These are phyloP conservation scores for Platysternon megacephalum DNA, from an alignment of 2,113 vertebrate genomes.

Conservation along the genomic window DNA sequence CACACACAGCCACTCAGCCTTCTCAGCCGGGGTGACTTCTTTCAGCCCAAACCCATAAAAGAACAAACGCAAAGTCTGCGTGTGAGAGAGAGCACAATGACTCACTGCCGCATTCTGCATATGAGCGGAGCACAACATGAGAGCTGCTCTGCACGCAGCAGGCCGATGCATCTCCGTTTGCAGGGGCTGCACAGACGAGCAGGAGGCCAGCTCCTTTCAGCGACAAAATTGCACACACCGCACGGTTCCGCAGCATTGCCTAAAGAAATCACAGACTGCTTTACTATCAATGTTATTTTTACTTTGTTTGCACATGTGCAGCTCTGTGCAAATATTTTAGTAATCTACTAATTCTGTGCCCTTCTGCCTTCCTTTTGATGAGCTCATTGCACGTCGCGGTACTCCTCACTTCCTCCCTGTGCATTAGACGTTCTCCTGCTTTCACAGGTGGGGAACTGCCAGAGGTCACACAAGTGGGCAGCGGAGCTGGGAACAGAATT, in stretches of 20 bases:
- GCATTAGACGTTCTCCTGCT: not conserved
- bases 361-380: not conserved
- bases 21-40: accelerated
- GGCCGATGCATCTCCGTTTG: not conserved
- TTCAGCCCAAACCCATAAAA: not conserved
- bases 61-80: not conserved
- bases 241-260: not conserved
- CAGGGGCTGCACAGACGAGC: not conserved
- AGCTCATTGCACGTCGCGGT: accelerated
- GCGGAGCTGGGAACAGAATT: not conserved
- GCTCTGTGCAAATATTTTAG: not conserved
- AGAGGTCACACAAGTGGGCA: accelerated
- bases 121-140: not conserved
- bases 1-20: not conserved
- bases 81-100: not conserved
- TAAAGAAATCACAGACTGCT: not conserved
- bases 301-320: not conserved
- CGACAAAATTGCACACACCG: not conserved
- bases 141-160: not conserved
- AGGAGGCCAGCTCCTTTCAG: not conserved
- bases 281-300: not conserved
- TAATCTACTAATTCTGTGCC: not conserved
- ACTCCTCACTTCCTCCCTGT: not conserved
- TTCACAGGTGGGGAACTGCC: not conserved
- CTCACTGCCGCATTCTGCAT: not conserved